Base-by-base conservation (phyloP, 2,113 vertebrate genomes). In the Platycercus adscitus region DNA sequence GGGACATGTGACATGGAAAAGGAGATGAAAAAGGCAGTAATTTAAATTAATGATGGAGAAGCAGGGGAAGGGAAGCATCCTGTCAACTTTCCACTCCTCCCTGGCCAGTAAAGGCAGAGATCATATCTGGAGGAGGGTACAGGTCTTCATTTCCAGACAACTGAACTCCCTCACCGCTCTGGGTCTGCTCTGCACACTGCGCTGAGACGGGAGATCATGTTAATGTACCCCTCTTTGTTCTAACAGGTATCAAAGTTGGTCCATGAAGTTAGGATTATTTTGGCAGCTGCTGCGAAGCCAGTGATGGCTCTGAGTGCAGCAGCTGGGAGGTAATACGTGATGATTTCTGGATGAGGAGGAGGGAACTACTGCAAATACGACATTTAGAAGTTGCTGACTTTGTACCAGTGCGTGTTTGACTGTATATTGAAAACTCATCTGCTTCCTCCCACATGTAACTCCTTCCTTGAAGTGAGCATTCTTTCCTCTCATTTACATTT, bases 241-340 rank as follows among this genome's bases (percentile, higher is more conserved):
- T 18, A 5, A 39, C 44, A 41, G 35, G 4, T 4, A 2, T 0
- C 68, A 23, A 2, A 7, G 37, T 20, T 7, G 7, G 13, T 41
- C 3, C 7, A 0, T 17, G 41, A 33, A n/a, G 25, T 1, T 0
- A 11, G 63, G 41, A 49, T 35, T 37, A 0, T 37, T 56, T 29
- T 39, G 83, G 86, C 72, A 88, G 60, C 70, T 79, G 63, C 85
- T 85, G 68, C 56, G 5, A 11, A 79, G 87, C 85, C 88, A 69
- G 68, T 11, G 49, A 0, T 56, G 90, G 71, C 75, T 94, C 5
- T 26, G 70, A 18, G 71, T 20, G 28, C 75, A 61, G 89, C 96
- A 69, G 63, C 91, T 76, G 79, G 64, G 23, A 11, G 76, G 64
- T 24, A 63, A 46, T 44, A 41, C 52, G 4, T 6, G 23, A 8